Conservation (phyloP, 2,113 vertebrate genomes). For the Lathamus discolor region DNA sequence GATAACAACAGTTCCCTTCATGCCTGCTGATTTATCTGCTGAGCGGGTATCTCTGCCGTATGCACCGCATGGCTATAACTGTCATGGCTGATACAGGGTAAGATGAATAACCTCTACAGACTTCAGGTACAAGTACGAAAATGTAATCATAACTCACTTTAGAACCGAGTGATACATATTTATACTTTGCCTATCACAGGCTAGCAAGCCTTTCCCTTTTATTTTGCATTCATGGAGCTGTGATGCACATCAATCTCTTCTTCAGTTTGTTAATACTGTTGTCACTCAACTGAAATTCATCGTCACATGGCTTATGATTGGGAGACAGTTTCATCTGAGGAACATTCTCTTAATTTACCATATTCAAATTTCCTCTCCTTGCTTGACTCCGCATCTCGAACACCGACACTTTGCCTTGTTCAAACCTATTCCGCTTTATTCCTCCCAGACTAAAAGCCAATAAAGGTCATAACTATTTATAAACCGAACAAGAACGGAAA, state of each 20-base stretch:
- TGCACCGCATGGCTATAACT: slow-evolving; percentile 55
- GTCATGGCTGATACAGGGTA: slow-evolving; percentile 70
- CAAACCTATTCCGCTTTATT: background rate
- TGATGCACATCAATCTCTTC: slow-evolving; percentile 72
- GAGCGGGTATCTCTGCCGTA: slow-evolving; percentile 42
- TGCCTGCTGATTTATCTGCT: slow-evolving; percentile 74
- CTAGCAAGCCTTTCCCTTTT: slow-evolving; percentile 65
- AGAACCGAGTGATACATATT: slow-evolving; percentile 76
- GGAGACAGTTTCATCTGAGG: slow-evolving; percentile 54
- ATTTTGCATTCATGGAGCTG: slow-evolving; percentile 45
- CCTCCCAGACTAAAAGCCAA: background rate
- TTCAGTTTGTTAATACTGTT: slow-evolving; percentile 73
- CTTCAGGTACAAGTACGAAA: slow-evolving; percentile 75
- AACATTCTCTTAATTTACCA: slow-evolving; percentile 58
- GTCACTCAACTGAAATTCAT: slow-evolving; percentile 74
- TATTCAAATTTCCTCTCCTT: slow-evolving; percentile 35
- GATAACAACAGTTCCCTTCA: slow-evolving; percentile 74
- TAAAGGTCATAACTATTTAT: slow-evolving; percentile 62
- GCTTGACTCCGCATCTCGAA: background rate
- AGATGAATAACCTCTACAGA: slow-evolving; percentile 78
- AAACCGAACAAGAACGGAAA: slow-evolving; percentile 23
- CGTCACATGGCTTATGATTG: slow-evolving; percentile 60
- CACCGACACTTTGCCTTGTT: background rate
- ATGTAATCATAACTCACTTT: slow-evolving; percentile 80
- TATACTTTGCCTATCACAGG: slow-evolving; percentile 62